Evolutionary conservation across 2,797 vertebrate genomes (phyloP), one percentile per base, ranked within the genome.

Genomic region (Capromys pilorides): DNA sequence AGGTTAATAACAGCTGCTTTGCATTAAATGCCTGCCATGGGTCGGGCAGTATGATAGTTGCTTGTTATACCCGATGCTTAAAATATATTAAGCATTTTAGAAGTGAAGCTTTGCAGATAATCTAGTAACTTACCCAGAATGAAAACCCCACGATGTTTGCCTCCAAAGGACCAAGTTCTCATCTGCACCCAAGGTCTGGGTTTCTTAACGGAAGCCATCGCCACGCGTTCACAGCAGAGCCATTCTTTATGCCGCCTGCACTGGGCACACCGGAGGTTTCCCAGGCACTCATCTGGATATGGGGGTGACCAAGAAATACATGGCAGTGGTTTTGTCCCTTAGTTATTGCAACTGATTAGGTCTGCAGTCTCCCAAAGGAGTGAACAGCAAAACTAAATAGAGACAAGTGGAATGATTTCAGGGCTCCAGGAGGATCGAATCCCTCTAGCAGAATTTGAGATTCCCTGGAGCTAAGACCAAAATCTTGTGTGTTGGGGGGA

Each of bases 171-270:
- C 45, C 24, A 26, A 21, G 24, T 26, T 92, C 80, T 39, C 49
- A 59, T 22, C 89, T 90, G 22, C 28, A 39, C 39, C 33, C 33
- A 77, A 54, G 41, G 59, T 85, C 85, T 45, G 71, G 51, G 45
- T 82, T 71, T 88, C 73, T 71, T 91, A 88, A 94, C 94, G 64
- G 21, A 86, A 31, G 92, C 61, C 22, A 41, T 9, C 39, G 4
- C 8, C 8, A 21, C 59, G 6, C 73, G 28, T 59, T 73, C 49
- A 86, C 11, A 64, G 45, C 51, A 12, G 0, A 86, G 10, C 64
- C 33, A 51, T 59, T 90, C 39, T 94, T 61, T 61, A 36, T 62
- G 4, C 83, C 64, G 0, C 45, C 36, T 31, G 41, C 80, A 51
- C n/a, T 39, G 12, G 41, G 45, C 73, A 36, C n/a, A 26, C 31